Evolutionary conservation across 1,140 invertebrate species (phyloP).

Genomic region (Hylaeus anthracinus): DNA sequence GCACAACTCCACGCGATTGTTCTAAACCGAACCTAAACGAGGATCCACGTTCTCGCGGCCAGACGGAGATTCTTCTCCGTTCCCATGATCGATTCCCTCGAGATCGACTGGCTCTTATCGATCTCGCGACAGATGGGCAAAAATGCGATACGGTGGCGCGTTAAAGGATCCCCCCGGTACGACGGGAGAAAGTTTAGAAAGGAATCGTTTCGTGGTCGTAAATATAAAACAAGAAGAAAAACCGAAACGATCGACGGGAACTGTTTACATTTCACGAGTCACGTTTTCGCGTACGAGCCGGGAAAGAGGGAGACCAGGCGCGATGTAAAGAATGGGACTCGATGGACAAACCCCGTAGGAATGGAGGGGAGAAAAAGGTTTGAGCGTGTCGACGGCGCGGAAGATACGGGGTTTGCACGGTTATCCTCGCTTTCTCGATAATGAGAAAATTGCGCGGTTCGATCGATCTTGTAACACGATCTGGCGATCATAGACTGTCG

Average conservation of each 20-base stretch:
- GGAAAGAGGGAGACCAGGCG: background rate
- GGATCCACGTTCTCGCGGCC: no score
- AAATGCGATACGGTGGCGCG: slow-evolving; percentile 29
- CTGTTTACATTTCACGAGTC: slow-evolving; percentile 25
- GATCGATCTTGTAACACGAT: slow-evolving; percentile 52
- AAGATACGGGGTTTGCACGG: background rate
- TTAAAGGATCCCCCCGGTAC: slow-evolving; percentile 19
- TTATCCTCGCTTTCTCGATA: slow-evolving; percentile 43
- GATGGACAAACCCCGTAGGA: no score
- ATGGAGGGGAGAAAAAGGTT: background rate
- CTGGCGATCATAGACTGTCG: slow-evolving; percentile 44
- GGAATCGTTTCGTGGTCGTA: slow-evolving; percentile 35
- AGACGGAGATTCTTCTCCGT: no score
- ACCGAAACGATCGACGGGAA: slow-evolving; percentile 10
- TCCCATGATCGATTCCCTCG: no score
- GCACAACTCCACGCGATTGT: no score
- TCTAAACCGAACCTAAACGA: no score
- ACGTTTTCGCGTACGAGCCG: slow-evolving; percentile 3
- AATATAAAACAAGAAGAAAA: slow-evolving; percentile 40
- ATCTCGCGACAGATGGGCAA: background rate
- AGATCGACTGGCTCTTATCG: slow-evolving; percentile 9
- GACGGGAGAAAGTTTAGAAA: slow-evolving; percentile 51
- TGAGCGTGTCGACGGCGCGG: background rate
- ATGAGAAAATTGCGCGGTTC: slow-evolving; percentile 45
- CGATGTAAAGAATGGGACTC: background rate